Percentiles rank a stretch among this genome's conserved stretches.
Evolutionary conservation across 1,140 invertebrate genomes (phyloP).

Genomic region (Chelonus insularis): DNA sequence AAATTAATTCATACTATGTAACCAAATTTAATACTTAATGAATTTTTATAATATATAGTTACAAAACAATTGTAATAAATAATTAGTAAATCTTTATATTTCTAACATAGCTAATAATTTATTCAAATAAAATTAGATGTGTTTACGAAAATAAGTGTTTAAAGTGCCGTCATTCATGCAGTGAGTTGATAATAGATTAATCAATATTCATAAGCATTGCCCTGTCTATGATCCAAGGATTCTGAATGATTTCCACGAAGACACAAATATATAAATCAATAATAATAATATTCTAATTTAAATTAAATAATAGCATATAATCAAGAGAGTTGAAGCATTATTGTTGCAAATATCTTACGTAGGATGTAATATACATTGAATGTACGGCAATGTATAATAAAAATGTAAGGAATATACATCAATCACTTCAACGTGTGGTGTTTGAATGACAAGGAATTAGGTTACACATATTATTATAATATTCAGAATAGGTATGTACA

Average conservation of each 20-base stretch:
- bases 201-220: slow-evolving; percentile 58
- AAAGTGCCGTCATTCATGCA: slow-evolving; percentile 41
- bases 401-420: slow-evolving; percentile 11
- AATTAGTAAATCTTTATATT: too few species aligned
- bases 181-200: slow-evolving; percentile 49
- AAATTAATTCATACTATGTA: too few species aligned
- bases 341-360: too few species aligned
- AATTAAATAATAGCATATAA: neutral
- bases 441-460: slow-evolving; percentile 6
- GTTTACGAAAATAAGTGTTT: slow-evolving; percentile 7
- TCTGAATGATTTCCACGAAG: slow-evolving; percentile 20
- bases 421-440: slow-evolving; percentile 9
- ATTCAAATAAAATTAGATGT: too few species aligned
- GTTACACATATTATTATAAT: slow-evolving; percentile 25
- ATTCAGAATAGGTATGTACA: neutral
- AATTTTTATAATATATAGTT: too few species aligned
- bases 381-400: slow-evolving; percentile 23
- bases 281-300: too few species aligned
- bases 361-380: slow-evolving; percentile 5
- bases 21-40: too few species aligned
- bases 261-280: too few species aligned
- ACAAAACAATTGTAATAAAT: too few species aligned
- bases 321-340: too few species aligned
- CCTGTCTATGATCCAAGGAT: slow-evolving; percentile 53
- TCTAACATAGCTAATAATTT: too few species aligned